Base-by-base conservation (phyloP, 2,113 vertebrate species). In the Lates calcarifer region DNA sequence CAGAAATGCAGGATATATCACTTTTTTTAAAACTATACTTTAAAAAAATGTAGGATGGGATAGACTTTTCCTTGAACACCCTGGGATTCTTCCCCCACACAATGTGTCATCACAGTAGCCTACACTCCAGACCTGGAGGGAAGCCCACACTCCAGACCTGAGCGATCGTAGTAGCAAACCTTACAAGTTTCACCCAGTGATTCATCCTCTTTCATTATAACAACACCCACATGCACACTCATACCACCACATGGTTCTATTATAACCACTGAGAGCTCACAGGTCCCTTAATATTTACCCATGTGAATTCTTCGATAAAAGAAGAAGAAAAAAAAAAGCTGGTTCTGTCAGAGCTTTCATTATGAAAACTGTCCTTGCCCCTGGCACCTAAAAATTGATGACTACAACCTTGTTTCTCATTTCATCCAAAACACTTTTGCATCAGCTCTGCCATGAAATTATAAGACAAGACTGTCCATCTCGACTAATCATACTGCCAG, bases 141-240 rank as follows among this genome's bases (percentile, higher is more conserved):
- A 84, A 84, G 83, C 85, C 73, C 73, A 79, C 85, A 57, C 60
- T 79, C 24, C 72, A 87, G 71, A 79, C 63, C 82, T 77, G 74
- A 77, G 69, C 5, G n/a, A 76, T 12, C 81, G 68, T 82, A 91
- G 87, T 89, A 90, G 53, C 77, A 86, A 81, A 74, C 60, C 77
- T 79, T 71, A 24, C 53, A 85, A 63, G 76, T 83, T 78, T 84
- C 61, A 84, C 47, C 51, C 69, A 41, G 49, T 89, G 88, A 90
- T 68, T 90, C 88, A 89, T 87, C 74, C 57, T 66, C 67, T 87
- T 85, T 83, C 63, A 82, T 88, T 87, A 69, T 58, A 77, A 45
- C 17, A 37, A 49, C 76, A 73, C 85, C 81, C 82, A 89, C 85
- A 69, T 47, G 31, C 24, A 65, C 45, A 75, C 63, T 66, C 69